These are phyloP conservation scores for Sarcophaga peregrina DNA, from an alignment of 1,140 invertebrate species.

Conservation along the genomic window DNA sequence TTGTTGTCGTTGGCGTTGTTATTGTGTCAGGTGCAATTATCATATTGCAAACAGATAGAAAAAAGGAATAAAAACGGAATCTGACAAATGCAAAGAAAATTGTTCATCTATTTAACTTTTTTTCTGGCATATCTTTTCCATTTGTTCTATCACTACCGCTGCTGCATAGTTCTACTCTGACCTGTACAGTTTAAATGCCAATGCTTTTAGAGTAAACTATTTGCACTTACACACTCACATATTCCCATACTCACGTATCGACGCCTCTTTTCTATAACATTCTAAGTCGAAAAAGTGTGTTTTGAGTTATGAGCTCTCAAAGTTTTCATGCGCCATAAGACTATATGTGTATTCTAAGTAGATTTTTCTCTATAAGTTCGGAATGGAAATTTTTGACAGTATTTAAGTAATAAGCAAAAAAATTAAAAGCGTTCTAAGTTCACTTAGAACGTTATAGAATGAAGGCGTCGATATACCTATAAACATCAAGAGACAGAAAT, in stretches of 20 bases:
- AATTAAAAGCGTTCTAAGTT: background rate
- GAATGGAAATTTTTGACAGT: no score
- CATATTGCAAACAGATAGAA: slow-evolving; percentile 1
- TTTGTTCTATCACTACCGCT: background rate
- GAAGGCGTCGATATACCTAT: background rate
- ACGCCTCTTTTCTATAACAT: no score
- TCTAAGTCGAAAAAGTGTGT: no score
- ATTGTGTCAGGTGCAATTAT: slow-evolving; percentile 22
- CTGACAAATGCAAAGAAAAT: background rate
- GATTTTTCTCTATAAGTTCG: no score
- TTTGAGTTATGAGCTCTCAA: no score
- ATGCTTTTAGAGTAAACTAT: background rate
- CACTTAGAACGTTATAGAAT: no score
- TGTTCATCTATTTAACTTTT: background rate
- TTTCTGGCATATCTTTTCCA: background rate
- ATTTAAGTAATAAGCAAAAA: no score
- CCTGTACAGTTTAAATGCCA: background rate
- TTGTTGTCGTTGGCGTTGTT: background rate
- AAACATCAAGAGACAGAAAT: background rate
- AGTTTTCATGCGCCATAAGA: no score
- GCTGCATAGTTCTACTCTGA: no score
- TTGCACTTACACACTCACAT: no score
- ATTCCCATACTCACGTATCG: no score
- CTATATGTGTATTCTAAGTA: no score
- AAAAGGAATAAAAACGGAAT: background rate